phyloP scores from a whole-genome alignment of 1,140 invertebrate species.

The Drosophila sucinea region DNA sequence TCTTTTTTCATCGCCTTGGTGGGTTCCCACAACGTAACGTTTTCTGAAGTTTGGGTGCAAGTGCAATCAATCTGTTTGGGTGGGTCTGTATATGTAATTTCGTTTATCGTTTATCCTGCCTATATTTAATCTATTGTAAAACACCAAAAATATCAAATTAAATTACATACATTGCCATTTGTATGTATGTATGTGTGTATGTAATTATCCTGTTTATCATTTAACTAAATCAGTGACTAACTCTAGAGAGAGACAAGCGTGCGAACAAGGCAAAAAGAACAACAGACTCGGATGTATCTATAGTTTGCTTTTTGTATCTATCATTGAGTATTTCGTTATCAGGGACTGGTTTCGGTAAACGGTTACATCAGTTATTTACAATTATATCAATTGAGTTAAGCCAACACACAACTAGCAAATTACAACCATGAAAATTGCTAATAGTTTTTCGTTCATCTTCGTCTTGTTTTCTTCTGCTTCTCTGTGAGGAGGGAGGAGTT shows the following conservation, averaged over 20 bases:
- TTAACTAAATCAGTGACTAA: constrained; percentile 50
- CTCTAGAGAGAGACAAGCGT: constrained; percentile 20
- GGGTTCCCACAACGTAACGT: constrained; percentile 55
- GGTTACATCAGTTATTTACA: constrained; percentile 34
- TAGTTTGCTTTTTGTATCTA: not conserved
- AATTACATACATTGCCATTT: too few relatives aligned
- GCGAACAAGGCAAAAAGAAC: constrained; percentile 21
- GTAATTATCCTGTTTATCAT: too few relatives aligned
- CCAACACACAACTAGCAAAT: constrained; percentile 49
- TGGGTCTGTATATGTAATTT: constrained; percentile 56
- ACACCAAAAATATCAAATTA: constrained; percentile 50
- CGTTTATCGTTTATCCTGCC: constrained; percentile 29
- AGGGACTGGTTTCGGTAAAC: constrained; percentile 25
- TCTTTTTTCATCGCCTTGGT: constrained; percentile 50
- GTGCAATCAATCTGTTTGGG: constrained; percentile 37
- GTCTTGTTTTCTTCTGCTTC: constrained; percentile 13
- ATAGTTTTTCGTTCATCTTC: constrained; percentile 55
- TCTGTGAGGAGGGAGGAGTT: constrained; percentile 24
- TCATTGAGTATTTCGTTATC: constrained; percentile 9
- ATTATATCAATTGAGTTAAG: constrained; percentile 29
- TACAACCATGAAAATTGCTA: constrained; percentile 83
- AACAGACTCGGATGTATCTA: not conserved
- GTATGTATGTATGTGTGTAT: too few relatives aligned
- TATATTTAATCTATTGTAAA: constrained; percentile 46
- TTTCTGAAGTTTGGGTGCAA: constrained; percentile 43